These are phyloP conservation scores for Regulus satrapa DNA, from an alignment of 2,113 vertebrate species.

Conservation along the genomic window DNA sequence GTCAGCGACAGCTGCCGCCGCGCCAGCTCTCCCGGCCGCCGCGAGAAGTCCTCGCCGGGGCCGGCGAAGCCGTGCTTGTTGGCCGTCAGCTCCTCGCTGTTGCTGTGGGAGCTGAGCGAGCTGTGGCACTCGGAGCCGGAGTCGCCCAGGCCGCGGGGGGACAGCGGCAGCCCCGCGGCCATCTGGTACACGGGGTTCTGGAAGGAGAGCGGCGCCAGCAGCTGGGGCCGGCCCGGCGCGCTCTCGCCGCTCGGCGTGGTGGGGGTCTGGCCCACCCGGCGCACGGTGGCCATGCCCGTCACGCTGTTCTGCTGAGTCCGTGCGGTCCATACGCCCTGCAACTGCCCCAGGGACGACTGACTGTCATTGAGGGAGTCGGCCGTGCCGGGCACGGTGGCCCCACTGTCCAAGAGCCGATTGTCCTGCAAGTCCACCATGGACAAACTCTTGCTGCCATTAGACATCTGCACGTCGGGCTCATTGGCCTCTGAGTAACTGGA, in stretches of 20 bases:
- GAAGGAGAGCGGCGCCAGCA: conserved; percentile 93
- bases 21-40: conserved; percentile 86
- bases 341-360: conserved; percentile 71
- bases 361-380: conserved; percentile 78
- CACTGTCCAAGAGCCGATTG: conserved; percentile 82
- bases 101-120: conserved; percentile 97
- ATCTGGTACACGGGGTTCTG: conserved; percentile 99
- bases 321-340: conserved; percentile 80
- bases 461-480: conserved; percentile 90
- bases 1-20: conserved; percentile 89
- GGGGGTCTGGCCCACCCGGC: conserved; percentile 83
- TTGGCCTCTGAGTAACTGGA: conserved; percentile 98
- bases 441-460: conserved; percentile 95
- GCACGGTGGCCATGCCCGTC: conserved; percentile 81
- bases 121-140: conserved; percentile 97
- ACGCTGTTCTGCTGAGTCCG: conserved; percentile 78
- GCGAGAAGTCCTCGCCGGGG: conserved; percentile 81
- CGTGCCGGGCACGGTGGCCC: conserved; percentile 53
- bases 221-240: conserved; percentile 85
- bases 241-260: conserved; percentile 80
- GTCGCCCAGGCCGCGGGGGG: conserved; percentile 87
- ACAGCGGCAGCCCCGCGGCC: conserved; percentile 91
- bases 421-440: conserved; percentile 99
- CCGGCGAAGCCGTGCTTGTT: conserved; percentile 79
- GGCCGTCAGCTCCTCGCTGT: conserved; percentile 85